phyloP scores from a whole-genome alignment of 2,888 invertebrate genomes.

The Maniola hyperantus region DNA sequence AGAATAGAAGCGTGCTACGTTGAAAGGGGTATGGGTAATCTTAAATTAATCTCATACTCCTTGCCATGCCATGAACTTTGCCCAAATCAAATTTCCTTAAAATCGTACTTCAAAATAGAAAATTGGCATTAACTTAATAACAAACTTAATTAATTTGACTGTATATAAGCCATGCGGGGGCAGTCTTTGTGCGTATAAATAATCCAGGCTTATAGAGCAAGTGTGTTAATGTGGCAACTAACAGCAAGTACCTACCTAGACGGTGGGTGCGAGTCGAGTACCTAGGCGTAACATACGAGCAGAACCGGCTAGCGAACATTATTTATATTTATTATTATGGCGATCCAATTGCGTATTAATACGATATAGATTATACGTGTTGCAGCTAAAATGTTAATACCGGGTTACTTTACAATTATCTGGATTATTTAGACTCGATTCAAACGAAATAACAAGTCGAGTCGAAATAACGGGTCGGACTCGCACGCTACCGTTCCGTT shows the following conservation, averaged over 20 bases:
- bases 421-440: not conserved
- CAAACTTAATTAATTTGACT: not conserved
- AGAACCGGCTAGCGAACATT: slow-evolving; percentile 1
- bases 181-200: not conserved
- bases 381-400: not conserved
- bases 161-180: not conserved
- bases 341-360: slow-evolving; percentile 5
- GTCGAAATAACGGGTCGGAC: too few species aligned
- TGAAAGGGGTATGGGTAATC: too few species aligned
- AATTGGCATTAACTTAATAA: not conserved
- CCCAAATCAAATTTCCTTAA: too few species aligned
- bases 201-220: not conserved
- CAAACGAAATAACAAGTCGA: not conserved
- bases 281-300: not conserved
- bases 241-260: too few species aligned
- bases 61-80: too few species aligned
- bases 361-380: not conserved
- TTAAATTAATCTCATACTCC: too few species aligned
- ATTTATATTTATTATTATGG: slow-evolving; percentile 2
- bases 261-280: too few species aligned
- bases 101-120: not conserved
- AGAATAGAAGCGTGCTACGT: too few species aligned
- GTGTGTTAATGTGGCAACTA: slow-evolving; percentile 1
- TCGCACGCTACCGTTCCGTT: too few species aligned
- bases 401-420: not conserved